Evolutionary conservation across 2,797 vertebrate species (phyloP).

Genomic region (Carduelis carduelis): DNA sequence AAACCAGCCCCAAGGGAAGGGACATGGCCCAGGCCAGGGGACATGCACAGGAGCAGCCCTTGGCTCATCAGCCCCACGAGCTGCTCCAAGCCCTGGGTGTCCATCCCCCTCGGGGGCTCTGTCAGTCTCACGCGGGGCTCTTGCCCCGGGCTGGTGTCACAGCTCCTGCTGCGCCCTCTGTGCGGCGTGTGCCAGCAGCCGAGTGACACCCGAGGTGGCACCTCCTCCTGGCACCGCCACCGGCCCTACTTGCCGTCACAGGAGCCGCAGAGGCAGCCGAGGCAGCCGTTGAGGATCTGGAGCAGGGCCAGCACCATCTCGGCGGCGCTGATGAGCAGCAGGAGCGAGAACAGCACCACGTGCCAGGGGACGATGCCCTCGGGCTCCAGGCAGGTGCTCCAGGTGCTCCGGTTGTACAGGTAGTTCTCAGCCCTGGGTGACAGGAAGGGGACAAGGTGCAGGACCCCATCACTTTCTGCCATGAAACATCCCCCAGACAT

Average conservation of each 20-base stretch:
- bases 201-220: rapidly evolving
- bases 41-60: not conserved
- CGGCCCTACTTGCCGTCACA: constrained; percentile 75
- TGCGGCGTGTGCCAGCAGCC: not conserved
- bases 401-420: constrained; percentile 27
- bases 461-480: rapidly evolving
- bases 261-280: constrained; percentile 87
- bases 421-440: constrained; percentile 51
- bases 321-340: constrained; percentile 76
- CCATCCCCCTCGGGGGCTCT: rapidly evolving
- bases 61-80: rapidly evolving
- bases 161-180: not conserved
- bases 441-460: not conserved
- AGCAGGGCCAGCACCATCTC: constrained; percentile 83
- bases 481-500: rapidly evolving
- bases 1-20: not conserved
- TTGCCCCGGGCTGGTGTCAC: not conserved
- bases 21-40: rapidly evolving
- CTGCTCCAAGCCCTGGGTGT: rapidly evolving
- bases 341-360: constrained; percentile 80
- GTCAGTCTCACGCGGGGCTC: not conserved
- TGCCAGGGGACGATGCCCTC: constrained; percentile 85
- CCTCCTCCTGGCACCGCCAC: rapidly evolving
- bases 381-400: constrained; percentile 78
- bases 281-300: constrained; percentile 86